These are phyloP conservation scores for Paramisgurnus dabryanus DNA, from an alignment of 2,113 vertebrate genomes.

Conservation along the genomic window DNA sequence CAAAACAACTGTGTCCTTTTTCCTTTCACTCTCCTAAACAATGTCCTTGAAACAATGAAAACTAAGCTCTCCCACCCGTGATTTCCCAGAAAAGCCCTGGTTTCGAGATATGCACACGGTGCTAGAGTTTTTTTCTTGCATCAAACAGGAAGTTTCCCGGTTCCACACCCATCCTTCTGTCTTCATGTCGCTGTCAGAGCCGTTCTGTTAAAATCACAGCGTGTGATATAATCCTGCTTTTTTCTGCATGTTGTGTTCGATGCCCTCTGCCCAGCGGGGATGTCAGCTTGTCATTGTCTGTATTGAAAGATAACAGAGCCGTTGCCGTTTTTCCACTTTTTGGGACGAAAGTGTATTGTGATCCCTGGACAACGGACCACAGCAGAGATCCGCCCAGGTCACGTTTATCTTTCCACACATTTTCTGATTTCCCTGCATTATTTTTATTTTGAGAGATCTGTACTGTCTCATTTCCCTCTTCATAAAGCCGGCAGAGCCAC, in stretches of 20 bases:
- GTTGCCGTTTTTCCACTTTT: conserved; percentile 42
- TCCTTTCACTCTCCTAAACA: conserved; percentile 53
- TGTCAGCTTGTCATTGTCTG: not conserved
- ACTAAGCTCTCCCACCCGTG: conserved; percentile 45
- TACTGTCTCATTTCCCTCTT: conserved; percentile 48
- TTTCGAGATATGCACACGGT: not conserved
- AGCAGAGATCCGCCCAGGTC: conserved; percentile 60
- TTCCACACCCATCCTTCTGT: conserved; percentile 31
- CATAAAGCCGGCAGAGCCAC: conserved; percentile 22
- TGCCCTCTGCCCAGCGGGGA: not conserved
- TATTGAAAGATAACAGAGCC: conserved; percentile 16
- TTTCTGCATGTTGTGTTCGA: not conserved
- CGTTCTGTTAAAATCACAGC: not conserved
- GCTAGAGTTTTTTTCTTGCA: not conserved
- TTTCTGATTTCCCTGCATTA: conserved; percentile 42
- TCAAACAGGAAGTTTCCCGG: conserved; percentile 60
- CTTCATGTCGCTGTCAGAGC: not conserved
- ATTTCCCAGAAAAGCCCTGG: conserved; percentile 60
- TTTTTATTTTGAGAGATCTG: conserved; percentile 2
- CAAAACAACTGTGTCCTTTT: conserved; percentile 51
- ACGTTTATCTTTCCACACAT: conserved; percentile 23
- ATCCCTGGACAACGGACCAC: conserved; percentile 50
- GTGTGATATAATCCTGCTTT: not conserved
- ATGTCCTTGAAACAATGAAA: conserved; percentile 58
- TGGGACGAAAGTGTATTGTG: conserved; percentile 21